Base-by-base conservation (phyloP, 2,113 vertebrate genomes). In the Lampris megalopsis region DNA sequence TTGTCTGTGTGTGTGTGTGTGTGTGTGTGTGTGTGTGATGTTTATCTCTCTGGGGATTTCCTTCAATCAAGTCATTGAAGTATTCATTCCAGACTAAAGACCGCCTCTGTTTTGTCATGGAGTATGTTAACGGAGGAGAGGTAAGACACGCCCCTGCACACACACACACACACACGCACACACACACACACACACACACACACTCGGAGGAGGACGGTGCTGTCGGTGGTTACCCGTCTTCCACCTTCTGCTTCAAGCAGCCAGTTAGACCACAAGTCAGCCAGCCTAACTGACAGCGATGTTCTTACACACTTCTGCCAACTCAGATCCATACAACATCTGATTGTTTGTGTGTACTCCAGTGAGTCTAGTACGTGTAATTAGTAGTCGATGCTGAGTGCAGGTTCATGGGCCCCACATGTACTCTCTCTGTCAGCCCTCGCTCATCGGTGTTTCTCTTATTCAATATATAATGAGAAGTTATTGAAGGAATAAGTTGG, bases 51-150 rank as follows among this genome's bases (percentile, higher is more conserved):
- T 74, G 40, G 73, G 49, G 75, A 6, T 81, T 49, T 71, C 85
- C 93, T 93, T 95, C 90, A 92, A 95, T 93, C 87, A 95, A 98
- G 97, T 98, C 97, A 82, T 94, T 99, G 95, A 99, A 99, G 94
- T 99, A 99, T 89, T 98, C 97, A 82, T 99, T 99, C 96, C 97
- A 99, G 93, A 99, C 97, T 85, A 98, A 99, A 95, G 97, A 99
- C 91, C 97, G 97, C 79, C 95, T 99, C 79, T 99, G 97, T 94
- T 98, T 99, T 87, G 97, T 99, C 90, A 99, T 99, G 97, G 97
- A 99, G 84, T 99, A 99, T 89, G 97, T 99, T 89, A 99, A 99
- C 2, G 97, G 97, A 73, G 97, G 97, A 91, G 97, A 99, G 97
- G 97, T 98, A 90, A 95, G 95, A 75, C 1, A 43, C 6, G 37